phyloP scores from a whole-genome alignment of 2,113 vertebrate genomes.

The Chaetodon auriga region DNA sequence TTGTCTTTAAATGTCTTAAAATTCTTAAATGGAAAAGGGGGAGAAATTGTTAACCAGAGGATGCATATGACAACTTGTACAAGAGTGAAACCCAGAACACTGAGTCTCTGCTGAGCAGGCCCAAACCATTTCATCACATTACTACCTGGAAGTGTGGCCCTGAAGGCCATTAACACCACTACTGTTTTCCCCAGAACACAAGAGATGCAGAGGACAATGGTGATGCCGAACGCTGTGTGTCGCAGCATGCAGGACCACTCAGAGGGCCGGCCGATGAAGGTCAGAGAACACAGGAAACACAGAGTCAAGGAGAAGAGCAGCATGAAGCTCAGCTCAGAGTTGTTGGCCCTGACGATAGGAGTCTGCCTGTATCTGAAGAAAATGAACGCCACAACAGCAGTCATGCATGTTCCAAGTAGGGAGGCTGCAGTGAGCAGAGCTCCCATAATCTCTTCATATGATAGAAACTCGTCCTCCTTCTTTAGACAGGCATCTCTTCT shows the following conservation, averaged over 20 bases:
- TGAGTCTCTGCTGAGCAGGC: constrained; percentile 76
- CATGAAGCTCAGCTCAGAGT: constrained; percentile 34
- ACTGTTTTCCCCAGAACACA: constrained; percentile 73
- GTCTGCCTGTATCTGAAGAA: constrained; percentile 79
- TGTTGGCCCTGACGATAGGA: constrained; percentile 73
- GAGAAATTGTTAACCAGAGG: constrained; percentile 75
- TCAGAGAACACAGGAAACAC: constrained; percentile 69
- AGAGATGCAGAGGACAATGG: constrained; percentile 71
- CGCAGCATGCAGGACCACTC: constrained; percentile 40
- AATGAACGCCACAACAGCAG: constrained; percentile 64
- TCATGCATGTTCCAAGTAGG: constrained; percentile 69
- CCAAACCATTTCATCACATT: constrained; percentile 80
- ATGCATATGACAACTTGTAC: constrained; percentile 79
- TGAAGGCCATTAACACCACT: constrained; percentile 70
- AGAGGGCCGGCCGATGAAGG: constrained; percentile 29
- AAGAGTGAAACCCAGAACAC: constrained; percentile 76
- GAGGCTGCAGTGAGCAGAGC: constrained; percentile 71
- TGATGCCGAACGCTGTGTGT: constrained; percentile 73
- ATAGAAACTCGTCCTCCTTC: constrained; percentile 77
- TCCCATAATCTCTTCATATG: constrained; percentile 79
- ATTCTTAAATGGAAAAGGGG: constrained; percentile 76
- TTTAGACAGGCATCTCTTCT: constrained; percentile 69
- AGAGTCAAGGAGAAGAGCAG: constrained; percentile 37
- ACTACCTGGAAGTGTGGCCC: constrained; percentile 64
- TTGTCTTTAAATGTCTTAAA: constrained; percentile 68